These are phyloP conservation scores for Stegastes partitus DNA, from an alignment of 2,113 vertebrate species.

Conservation along the genomic window DNA sequence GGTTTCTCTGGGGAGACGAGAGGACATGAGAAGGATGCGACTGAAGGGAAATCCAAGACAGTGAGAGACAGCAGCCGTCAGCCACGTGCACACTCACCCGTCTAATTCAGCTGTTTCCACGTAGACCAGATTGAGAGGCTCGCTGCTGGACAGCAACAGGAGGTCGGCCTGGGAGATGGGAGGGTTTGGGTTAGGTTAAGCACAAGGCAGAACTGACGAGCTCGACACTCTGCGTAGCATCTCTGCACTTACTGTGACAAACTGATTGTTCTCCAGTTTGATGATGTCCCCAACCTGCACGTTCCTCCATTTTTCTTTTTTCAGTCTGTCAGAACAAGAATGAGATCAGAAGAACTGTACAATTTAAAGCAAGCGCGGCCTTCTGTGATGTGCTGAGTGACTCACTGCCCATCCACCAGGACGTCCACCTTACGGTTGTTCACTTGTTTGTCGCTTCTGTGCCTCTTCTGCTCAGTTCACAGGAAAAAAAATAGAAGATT, in stretches of 20 bases:
- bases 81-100: slow-evolving; percentile 82
- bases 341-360: neutral
- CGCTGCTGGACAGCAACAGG: slow-evolving; percentile 94
- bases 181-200: too few relatives aligned
- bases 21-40: slow-evolving; percentile 20
- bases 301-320: slow-evolving; percentile 93
- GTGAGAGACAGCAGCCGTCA: neutral
- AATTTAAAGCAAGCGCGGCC: neutral
- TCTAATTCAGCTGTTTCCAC: slow-evolving; percentile 96
- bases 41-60: slow-evolving; percentile 12
- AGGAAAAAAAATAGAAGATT: neutral
- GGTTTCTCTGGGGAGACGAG: slow-evolving; percentile 88
- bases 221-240: too few relatives aligned
- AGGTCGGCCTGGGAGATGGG: slow-evolving; percentile 90
- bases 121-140: slow-evolving; percentile 92
- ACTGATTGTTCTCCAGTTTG: slow-evolving; percentile 92
- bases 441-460: slow-evolving; percentile 91
- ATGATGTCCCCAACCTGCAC: slow-evolving; percentile 96
- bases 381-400: slow-evolving; percentile 19
- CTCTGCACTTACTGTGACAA: slow-evolving; percentile 96
- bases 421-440: slow-evolving; percentile 92
- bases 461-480: slow-evolving; percentile 88
- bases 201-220: too few relatives aligned
- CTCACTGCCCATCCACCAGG: slow-evolving; percentile 91
- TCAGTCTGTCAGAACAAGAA: slow-evolving; percentile 81